These are phyloP conservation scores for Drosophila tristis DNA, from an alignment of 1,140 invertebrate species.

Conservation along the genomic window DNA sequence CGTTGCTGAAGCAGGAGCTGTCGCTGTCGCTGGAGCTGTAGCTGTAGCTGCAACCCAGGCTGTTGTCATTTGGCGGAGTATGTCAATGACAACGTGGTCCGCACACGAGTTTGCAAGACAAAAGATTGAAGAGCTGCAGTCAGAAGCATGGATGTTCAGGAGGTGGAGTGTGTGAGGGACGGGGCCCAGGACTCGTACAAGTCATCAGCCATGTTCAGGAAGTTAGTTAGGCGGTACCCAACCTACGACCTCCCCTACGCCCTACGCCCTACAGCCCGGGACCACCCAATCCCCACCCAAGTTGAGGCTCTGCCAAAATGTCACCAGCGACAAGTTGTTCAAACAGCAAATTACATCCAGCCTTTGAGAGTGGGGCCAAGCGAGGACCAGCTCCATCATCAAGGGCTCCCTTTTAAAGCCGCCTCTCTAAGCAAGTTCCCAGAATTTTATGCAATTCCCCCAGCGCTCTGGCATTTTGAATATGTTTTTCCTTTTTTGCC, in stretches of 20 bases:
- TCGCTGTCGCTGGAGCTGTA: slow-evolving; percentile 7
- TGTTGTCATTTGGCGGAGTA: slow-evolving; percentile 66
- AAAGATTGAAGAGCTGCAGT: slow-evolving; percentile 61
- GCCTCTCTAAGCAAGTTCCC: background rate
- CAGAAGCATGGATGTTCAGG: slow-evolving; percentile 2
- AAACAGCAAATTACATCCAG: slow-evolving; percentile 59
- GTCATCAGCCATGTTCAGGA: slow-evolving; percentile 79
- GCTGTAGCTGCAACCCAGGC: slow-evolving; percentile 25
- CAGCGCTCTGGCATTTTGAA: slow-evolving; percentile 38
- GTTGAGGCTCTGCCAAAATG: slow-evolving; percentile 66
- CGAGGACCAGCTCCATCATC: background rate
- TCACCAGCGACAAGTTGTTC: slow-evolving; percentile 72
- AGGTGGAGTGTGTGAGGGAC: background rate
- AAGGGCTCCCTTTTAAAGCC: slow-evolving; percentile 36
- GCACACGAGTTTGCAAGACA: slow-evolving; percentile 62
- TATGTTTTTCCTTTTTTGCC: slow-evolving; percentile 21
- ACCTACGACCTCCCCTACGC: slow-evolving; percentile 24
- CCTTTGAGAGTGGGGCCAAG: slow-evolving; percentile 12
- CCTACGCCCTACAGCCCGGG: background rate
- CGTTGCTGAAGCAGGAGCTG: slow-evolving; percentile 16
- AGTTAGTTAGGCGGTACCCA: slow-evolving; percentile 72
- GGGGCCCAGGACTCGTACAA: slow-evolving; percentile 56
- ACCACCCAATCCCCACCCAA: slow-evolving; percentile 24
- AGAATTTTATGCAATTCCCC: slow-evolving; percentile 27
- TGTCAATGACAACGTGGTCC: slow-evolving; percentile 67